phyloP scores from a whole-genome alignment of 2,888 invertebrate genomes.

The Oscheius sp. region DNA sequence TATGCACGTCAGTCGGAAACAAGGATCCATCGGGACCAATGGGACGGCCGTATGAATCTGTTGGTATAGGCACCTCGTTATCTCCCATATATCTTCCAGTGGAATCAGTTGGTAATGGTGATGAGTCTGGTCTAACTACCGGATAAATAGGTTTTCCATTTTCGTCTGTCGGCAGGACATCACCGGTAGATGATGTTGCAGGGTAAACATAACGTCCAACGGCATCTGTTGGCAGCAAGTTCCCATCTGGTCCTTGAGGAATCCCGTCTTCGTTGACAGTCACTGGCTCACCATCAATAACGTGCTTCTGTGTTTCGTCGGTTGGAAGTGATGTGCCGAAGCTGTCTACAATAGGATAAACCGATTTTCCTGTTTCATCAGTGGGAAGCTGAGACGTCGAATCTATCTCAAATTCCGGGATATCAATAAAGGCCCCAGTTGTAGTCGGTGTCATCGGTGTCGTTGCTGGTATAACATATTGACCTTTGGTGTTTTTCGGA shows the following conservation, averaged over 20 bases:
- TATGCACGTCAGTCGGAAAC: slow-evolving; percentile 59
- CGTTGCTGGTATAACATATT: slow-evolving; percentile 60
- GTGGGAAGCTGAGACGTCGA: slow-evolving; percentile 36
- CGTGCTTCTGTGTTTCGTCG: slow-evolving; percentile 39
- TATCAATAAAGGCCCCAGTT: slow-evolving; percentile 39
- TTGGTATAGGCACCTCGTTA: slow-evolving; percentile 51
- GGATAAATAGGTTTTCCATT: slow-evolving; percentile 5
- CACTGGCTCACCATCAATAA: slow-evolving; percentile 37
- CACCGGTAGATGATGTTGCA: slow-evolving; percentile 47
- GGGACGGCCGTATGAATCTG: slow-evolving; percentile 52
- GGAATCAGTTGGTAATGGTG: slow-evolving; percentile 47
- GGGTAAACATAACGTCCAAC: neutral
- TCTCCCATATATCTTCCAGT: slow-evolving; percentile 45
- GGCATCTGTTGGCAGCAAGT: slow-evolving; percentile 17
- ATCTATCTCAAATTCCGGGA: slow-evolving; percentile 42
- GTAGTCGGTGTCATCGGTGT: slow-evolving; percentile 47
- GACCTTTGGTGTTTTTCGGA: slow-evolving; percentile 59
- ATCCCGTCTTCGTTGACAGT: slow-evolving; percentile 46
- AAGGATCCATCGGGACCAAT: slow-evolving; percentile 42
- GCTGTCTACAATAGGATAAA: slow-evolving; percentile 39
- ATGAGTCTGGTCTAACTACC: slow-evolving; percentile 46
- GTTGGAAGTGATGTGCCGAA: slow-evolving; percentile 46
- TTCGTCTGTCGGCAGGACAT: slow-evolving; percentile 47
- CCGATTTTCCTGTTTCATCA: slow-evolving; percentile 33
- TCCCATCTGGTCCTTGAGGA: slow-evolving; percentile 48